A percentile compares a stretch with the other conserved stretches of the same genome.
Evolutionary conservation across 2,797 vertebrate genomes (phyloP).

Genomic region (Labroides dimidiatus): DNA sequence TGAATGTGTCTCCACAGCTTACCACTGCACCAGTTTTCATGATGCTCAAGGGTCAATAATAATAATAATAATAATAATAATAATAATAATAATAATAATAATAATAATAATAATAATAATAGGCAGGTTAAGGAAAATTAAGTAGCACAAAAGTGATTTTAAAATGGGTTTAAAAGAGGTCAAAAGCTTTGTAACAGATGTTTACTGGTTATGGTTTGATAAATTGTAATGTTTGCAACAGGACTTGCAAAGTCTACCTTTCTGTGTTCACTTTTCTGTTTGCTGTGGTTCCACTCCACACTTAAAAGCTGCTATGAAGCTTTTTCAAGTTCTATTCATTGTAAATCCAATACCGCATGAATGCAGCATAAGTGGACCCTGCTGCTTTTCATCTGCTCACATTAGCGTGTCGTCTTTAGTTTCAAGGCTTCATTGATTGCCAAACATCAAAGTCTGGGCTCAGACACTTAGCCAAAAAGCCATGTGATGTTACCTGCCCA

Average conservation of each 20-base stretch:
- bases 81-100: too few relatives aligned
- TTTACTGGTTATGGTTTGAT: background rate
- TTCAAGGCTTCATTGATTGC: constrained; percentile 68
- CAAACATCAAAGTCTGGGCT: constrained; percentile 72
- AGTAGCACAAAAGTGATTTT: background rate
- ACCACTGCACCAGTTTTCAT: too few relatives aligned
- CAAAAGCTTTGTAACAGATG: background rate
- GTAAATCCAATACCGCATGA: constrained; percentile 20
- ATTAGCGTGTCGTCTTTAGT: constrained; percentile 72
- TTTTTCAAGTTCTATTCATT: constrained; percentile 40
- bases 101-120: too few relatives aligned
- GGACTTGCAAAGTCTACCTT: background rate
- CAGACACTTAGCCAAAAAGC: constrained; percentile 69
- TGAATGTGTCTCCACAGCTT: too few relatives aligned
- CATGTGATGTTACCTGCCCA: constrained; percentile 68
- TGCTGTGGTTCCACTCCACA: background rate
- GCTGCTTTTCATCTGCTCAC: constrained; percentile 66
- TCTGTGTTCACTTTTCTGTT: background rate
- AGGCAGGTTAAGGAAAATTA: too few relatives aligned
- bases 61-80: too few relatives aligned
- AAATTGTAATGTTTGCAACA: background rate
- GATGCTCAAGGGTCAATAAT: too few relatives aligned
- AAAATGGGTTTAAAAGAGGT: background rate
- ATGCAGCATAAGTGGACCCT: constrained; percentile 44
- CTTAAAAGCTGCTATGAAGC: background rate